phyloP scores from a whole-genome alignment of 2,888 invertebrate species.

The Cerastis leucographa region DNA sequence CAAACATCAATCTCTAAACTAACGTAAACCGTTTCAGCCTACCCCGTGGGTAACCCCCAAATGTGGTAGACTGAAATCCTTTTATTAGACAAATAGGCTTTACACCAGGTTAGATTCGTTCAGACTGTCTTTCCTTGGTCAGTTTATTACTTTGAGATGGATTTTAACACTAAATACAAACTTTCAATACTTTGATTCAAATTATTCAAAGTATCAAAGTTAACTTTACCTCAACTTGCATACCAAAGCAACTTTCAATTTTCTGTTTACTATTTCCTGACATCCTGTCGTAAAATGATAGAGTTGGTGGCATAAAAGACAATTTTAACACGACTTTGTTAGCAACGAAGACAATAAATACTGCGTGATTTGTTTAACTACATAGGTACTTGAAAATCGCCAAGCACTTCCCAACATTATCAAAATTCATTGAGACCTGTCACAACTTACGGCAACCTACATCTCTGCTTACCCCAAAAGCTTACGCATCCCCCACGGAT shows the following conservation, averaged over 20 bases:
- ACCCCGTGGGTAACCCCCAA: background rate
- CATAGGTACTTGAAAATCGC: background rate
- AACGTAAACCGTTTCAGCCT: background rate
- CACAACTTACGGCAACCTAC: background rate
- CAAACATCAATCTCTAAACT: background rate
- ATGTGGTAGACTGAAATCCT: background rate
- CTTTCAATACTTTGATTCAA: too few species aligned
- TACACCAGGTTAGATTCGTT: background rate
- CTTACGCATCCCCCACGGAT: constrained; percentile 49
- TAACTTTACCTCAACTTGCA: background rate
- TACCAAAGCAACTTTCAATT: constrained; percentile 10
- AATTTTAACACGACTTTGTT: constrained; percentile 13
- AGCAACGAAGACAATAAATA: background rate
- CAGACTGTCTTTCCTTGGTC: background rate
- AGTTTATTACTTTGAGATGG: background rate
- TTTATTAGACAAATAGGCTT: background rate
- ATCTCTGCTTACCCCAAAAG: constrained; percentile 29
- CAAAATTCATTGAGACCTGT: background rate
- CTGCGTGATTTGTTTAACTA: background rate
- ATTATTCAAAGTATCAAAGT: background rate
- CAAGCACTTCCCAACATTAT: background rate
- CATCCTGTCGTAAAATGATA: background rate
- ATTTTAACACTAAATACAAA: background rate
- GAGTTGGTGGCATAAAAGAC: background rate
- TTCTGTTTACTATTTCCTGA: constrained; percentile 1